Evolutionary conservation across 2,888 invertebrate species (phyloP).

Genomic region (Limnephilus auricula): DNA sequence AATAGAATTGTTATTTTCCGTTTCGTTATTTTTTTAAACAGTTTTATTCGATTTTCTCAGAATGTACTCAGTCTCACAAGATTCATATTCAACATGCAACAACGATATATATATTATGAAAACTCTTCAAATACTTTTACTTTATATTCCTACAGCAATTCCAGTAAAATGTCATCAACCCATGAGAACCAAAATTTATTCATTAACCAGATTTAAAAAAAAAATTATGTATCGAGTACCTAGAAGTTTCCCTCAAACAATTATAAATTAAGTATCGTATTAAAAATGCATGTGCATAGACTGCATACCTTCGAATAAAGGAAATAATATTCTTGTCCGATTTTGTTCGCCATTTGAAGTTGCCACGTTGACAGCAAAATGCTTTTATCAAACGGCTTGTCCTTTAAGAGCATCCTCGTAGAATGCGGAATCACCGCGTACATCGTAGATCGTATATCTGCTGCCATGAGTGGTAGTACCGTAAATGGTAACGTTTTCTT

Average conservation of each 20-base stretch:
- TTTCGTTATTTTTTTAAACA: too few species aligned
- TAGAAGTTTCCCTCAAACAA: background rate
- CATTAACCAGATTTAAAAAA: too few species aligned
- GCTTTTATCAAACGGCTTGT: background rate
- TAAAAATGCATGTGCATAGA: background rate
- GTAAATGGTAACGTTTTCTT: slow-evolving; percentile 23
- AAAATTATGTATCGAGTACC: too few species aligned
- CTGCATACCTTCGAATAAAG: background rate
- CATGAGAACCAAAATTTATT: too few species aligned
- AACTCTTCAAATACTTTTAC: too few species aligned
- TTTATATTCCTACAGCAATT: too few species aligned
- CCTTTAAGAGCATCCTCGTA: slow-evolving; percentile 4
- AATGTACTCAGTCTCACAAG: too few species aligned
- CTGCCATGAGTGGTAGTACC: background rate
- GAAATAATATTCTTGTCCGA: background rate
- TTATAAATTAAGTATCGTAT: background rate
- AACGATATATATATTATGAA: too few species aligned
- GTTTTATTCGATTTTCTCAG: too few species aligned
- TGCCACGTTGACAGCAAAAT: background rate
- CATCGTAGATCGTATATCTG: slow-evolving; percentile 8
- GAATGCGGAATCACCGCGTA: background rate
- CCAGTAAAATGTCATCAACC: too few species aligned
- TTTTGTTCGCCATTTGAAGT: background rate
- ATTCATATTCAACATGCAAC: too few species aligned
- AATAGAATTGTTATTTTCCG: too few species aligned